Conservation (phyloP, 2,888 invertebrate species). For the Melolontha melolontha region DNA sequence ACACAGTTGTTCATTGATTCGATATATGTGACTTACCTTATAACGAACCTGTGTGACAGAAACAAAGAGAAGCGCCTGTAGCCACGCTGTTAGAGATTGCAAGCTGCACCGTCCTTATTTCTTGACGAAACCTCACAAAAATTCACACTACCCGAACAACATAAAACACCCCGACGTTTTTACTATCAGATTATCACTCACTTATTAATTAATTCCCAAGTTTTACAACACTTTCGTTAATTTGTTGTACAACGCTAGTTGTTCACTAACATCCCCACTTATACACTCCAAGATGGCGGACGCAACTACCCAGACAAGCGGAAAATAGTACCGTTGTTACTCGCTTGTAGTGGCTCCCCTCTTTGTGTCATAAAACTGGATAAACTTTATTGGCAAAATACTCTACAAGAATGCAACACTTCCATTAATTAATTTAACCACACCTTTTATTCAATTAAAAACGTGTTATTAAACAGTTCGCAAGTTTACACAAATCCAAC, state of each 20-base stretch:
- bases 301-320: conserved; percentile 53
- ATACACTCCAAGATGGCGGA: conserved; percentile 65
- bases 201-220: conserved; percentile 58
- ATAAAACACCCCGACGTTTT: conserved; percentile 54
- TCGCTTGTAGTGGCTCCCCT: conserved; percentile 52
- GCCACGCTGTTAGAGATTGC: conserved; percentile 65
- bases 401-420: conserved; percentile 54
- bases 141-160: conserved; percentile 58
- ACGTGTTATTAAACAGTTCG: conserved; percentile 25
- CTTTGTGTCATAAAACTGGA: conserved; percentile 45
- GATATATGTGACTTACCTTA: conserved; percentile 61
- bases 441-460: conserved; percentile 36
- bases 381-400: conserved; percentile 54
- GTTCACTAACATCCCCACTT: conserved; percentile 65
- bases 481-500: conserved; percentile 36
- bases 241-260: conserved; percentile 63
- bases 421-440: conserved; percentile 48
- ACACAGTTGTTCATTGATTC: conserved; percentile 35
- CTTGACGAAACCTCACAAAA: conserved; percentile 59
- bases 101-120: conserved; percentile 60
- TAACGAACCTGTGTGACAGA: conserved; percentile 60
- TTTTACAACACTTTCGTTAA: conserved; percentile 62
- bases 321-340: conserved; percentile 58
- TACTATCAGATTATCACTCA: conserved; percentile 55
- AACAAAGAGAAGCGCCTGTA: conserved; percentile 66